Percentiles rank a stretch among this genome's conserved stretches.
Evolutionary conservation across 2,888 invertebrate species (phyloP).

Genomic region (Dermolepida albohirtum): DNA sequence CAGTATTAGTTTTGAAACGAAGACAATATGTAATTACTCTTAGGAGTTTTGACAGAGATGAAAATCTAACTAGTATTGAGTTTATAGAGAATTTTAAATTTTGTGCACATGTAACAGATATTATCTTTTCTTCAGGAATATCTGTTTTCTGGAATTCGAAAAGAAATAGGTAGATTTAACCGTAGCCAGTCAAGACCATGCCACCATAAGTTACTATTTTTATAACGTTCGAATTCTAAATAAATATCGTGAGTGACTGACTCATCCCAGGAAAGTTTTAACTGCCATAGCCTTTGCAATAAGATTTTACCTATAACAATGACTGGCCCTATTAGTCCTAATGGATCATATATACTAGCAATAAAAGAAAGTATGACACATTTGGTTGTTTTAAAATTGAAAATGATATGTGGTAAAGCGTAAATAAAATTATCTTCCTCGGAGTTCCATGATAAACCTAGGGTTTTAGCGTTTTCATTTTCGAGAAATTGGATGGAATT

Average conservation of each 20-base stretch:
- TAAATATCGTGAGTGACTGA: conserved; percentile 6
- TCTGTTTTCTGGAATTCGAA: not conserved
- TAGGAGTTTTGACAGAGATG: too few species aligned
- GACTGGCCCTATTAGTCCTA: conserved; percentile 20
- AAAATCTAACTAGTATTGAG: too few species aligned
- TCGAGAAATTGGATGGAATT: not conserved
- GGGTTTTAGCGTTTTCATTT: not conserved
- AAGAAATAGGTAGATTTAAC: not conserved
- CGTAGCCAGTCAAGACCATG: conserved; percentile 3
- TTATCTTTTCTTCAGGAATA: not conserved
- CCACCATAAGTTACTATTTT: conserved; percentile 21
- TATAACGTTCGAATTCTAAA: not conserved
- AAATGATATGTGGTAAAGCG: not conserved
- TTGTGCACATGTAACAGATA: not conserved
- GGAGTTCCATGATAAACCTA: not conserved
- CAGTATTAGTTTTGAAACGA: too few species aligned
- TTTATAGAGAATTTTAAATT: too few species aligned
- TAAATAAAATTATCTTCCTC: not conserved
- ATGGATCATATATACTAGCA: conserved; percentile 21
- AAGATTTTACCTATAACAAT: conserved; percentile 19
- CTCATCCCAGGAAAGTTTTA: conserved; percentile 25
- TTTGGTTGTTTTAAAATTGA: conserved; percentile 3
- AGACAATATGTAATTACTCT: too few species aligned
- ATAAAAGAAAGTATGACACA: conserved; percentile 19
- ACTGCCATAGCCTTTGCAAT: conserved; percentile 21